phyloP scores from a whole-genome alignment of 1,140 invertebrate species.

The Dysdera silvatica region DNA sequence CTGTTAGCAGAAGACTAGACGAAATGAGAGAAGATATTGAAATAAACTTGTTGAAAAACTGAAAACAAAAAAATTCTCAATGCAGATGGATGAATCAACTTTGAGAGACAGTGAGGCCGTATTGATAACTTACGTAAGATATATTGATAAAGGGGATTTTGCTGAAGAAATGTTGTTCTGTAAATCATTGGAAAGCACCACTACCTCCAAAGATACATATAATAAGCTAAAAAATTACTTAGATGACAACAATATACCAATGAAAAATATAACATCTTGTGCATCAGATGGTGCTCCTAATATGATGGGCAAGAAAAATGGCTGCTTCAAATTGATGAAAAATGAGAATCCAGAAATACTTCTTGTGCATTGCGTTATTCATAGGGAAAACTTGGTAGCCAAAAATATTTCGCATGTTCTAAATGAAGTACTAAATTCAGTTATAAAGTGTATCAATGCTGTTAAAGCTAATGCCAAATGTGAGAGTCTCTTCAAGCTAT shows the following conservation, averaged over 20 bases:
- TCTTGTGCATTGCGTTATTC: constrained; percentile 21
- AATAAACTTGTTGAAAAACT: constrained; percentile 34
- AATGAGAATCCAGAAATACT: constrained; percentile 18
- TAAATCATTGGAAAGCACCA: constrained; percentile 34
- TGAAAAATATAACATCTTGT: constrained; percentile 8
- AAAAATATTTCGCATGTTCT: constrained; percentile 10
- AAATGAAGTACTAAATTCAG: background rate
- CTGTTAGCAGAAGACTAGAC: constrained; percentile 25
- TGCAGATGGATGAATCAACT: constrained; percentile 34
- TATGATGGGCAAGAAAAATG: constrained; percentile 19
- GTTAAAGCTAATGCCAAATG: constrained; percentile 3
- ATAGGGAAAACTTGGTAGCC: background rate
- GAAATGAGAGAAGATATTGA: constrained; percentile 34
- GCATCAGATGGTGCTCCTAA: constrained; percentile 2
- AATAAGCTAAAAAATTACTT: constrained; percentile 10
- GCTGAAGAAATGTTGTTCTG: constrained; percentile 31
- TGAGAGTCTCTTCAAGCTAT: constrained; percentile 3
- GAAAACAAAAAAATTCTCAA: constrained; percentile 32
- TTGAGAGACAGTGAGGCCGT: constrained; percentile 31
- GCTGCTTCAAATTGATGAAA: constrained; percentile 15
- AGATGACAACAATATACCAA: constrained; percentile 7
- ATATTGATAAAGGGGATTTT: constrained; percentile 31
- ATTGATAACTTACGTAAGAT: constrained; percentile 33
- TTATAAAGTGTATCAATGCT: constrained; percentile 2
- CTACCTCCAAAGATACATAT: constrained; percentile 34